phyloP scores from a whole-genome alignment of 2,888 invertebrate genomes.

The Apamea crenata region DNA sequence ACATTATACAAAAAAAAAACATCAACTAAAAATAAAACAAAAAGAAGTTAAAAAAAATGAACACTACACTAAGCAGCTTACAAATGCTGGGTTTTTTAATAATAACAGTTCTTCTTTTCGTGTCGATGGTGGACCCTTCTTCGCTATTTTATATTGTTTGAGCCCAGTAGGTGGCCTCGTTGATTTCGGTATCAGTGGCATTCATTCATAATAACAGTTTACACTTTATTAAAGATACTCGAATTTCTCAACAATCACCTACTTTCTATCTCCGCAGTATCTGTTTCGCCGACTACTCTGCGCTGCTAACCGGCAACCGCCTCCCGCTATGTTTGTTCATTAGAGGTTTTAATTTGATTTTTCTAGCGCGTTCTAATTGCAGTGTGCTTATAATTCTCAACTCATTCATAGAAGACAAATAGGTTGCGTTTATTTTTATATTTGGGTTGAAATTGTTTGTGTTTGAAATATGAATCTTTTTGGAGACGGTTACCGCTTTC shows the following conservation, averaged over 20 bases:
- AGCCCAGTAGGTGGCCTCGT: no score
- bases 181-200: no score
- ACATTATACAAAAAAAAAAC: no score
- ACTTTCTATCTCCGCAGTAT: conserved; percentile 2
- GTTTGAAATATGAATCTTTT: conserved; percentile 19
- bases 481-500: not conserved
- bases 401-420: conserved; percentile 83
- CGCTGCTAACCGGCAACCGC: conserved; percentile 70
- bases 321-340: conserved; percentile 86
- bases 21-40: no score
- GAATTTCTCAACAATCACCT: not conserved
- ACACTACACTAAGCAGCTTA: no score
- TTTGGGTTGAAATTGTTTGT: conserved; percentile 48
- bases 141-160: no score
- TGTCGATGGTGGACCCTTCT: no score
- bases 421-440: conserved; percentile 73
- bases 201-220: no score
- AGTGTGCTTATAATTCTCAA: conserved; percentile 82
- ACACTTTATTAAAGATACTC: no score
- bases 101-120: no score
- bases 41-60: no score
- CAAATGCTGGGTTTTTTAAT: no score
- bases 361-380: conserved; percentile 89
- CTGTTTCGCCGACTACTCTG: conserved; percentile 70
- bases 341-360: conserved; percentile 88